phyloP scores from a whole-genome alignment of 2,888 invertebrate species.

The Mesorhabditis spiculigera region DNA sequence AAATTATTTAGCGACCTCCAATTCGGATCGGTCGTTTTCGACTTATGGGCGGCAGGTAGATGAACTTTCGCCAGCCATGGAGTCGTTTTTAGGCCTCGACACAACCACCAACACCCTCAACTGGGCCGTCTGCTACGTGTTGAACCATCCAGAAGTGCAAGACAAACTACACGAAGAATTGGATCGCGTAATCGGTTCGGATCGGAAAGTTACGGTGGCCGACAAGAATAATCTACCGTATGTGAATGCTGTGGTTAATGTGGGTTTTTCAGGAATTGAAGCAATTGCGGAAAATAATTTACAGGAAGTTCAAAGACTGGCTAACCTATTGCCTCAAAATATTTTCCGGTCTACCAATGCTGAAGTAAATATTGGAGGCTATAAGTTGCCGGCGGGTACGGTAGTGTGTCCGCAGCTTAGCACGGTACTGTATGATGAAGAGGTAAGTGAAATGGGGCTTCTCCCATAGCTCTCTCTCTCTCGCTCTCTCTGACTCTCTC shows the following conservation, averaged over 20 bases:
- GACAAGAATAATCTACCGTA: not conserved
- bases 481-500: too few species aligned
- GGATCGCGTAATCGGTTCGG: not conserved
- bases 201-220: not conserved
- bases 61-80: not conserved
- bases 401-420: conserved; percentile 22
- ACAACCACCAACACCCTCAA: conserved; percentile 18
- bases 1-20: not conserved
- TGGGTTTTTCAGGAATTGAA: not conserved
- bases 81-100: conserved; percentile 16
- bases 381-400: conserved; percentile 20
- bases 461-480: too few species aligned
- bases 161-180: not conserved
- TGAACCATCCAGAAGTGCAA: conserved; percentile 16
- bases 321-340: conserved; percentile 25
- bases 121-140: conserved; percentile 15
- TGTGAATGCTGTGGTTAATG: not conserved
- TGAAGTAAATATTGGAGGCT: conserved; percentile 18
- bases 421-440: conserved; percentile 25
- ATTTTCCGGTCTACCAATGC: conserved; percentile 18
- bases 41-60: not conserved
- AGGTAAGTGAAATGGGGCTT: conserved; percentile 9
- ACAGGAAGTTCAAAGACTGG: conserved; percentile 22
- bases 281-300: not conserved
- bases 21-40: not conserved